Conservation (phyloP, 2,888 invertebrate genomes). For the Eupithecia centaureata region DNA sequence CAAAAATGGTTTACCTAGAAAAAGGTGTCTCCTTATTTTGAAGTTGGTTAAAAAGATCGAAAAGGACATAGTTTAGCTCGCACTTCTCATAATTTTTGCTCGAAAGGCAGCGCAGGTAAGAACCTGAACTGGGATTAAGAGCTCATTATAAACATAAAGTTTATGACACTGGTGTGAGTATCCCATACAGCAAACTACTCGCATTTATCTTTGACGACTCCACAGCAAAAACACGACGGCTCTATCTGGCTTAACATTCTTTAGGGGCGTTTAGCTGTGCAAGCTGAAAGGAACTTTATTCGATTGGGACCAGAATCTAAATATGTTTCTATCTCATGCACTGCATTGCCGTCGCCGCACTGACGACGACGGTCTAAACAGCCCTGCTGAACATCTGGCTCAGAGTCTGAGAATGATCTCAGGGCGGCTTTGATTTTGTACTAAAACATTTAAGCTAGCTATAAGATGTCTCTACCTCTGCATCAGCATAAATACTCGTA, state of each 20-base stretch:
- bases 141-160: slow-evolving; percentile 27
- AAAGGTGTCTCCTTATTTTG: no score
- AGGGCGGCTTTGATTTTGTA: background rate
- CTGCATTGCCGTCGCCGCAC: background rate
- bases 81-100: background rate
- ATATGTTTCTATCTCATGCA: background rate
- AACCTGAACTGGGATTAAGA: slow-evolving; percentile 21
- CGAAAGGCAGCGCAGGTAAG: slow-evolving; percentile 27
- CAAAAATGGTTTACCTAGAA: no score
- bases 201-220: slow-evolving; percentile 29
- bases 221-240: slow-evolving; percentile 10
- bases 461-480: background rate
- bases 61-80: background rate
- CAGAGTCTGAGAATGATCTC: background rate
- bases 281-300: background rate
- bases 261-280: background rate
- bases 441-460: background rate
- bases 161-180: slow-evolving; percentile 31
- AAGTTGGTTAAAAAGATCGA: background rate
- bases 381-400: background rate
- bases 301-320: background rate
- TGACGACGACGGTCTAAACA: background rate
- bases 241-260: background rate
- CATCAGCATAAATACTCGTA: background rate
- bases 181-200: slow-evolving; percentile 21